These are phyloP conservation scores for Trachelus iudaicus DNA, from an alignment of 2,888 invertebrate species.

Conservation along the genomic window DNA sequence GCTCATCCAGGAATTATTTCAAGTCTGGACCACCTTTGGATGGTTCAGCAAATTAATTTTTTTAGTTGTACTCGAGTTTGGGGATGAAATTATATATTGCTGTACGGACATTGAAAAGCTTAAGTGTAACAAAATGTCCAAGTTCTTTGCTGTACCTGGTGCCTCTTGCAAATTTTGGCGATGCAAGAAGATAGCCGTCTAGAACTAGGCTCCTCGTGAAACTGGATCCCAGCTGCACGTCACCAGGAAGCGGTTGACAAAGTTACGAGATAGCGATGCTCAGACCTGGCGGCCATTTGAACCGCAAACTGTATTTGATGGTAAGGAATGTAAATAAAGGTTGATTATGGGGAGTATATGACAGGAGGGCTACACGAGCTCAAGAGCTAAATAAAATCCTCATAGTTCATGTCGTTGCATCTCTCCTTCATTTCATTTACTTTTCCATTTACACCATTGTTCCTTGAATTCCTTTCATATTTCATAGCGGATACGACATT, in stretches of 20 bases:
- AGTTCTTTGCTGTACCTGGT: neutral
- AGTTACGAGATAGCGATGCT: conserved; percentile 21
- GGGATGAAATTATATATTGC: neutral
- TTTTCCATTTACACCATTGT: neutral
- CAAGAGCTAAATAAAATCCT: conserved; percentile 42
- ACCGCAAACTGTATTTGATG: conserved; percentile 56
- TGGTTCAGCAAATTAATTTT: neutral
- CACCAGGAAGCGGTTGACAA: conserved; percentile 28
- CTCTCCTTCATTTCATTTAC: neutral
- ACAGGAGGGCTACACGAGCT: neutral
- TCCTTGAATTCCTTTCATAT: neutral
- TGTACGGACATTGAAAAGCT: neutral
- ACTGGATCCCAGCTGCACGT: conserved; percentile 5
- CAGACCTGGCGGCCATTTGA: conserved; percentile 20
- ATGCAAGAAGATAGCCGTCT: neutral
- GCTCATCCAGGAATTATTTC: neutral
- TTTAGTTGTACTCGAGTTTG: neutral
- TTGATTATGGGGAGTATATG: neutral
- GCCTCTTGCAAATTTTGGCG: neutral
- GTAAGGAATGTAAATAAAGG: conserved; percentile 50
- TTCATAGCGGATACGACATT: neutral
- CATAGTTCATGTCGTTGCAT: conserved; percentile 3
- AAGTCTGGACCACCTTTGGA: neutral
- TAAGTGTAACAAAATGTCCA: neutral
- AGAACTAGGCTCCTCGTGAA: neutral